These are phyloP conservation scores for Alosa alosa DNA, from an alignment of 2,113 vertebrate species.

Conservation along the genomic window DNA sequence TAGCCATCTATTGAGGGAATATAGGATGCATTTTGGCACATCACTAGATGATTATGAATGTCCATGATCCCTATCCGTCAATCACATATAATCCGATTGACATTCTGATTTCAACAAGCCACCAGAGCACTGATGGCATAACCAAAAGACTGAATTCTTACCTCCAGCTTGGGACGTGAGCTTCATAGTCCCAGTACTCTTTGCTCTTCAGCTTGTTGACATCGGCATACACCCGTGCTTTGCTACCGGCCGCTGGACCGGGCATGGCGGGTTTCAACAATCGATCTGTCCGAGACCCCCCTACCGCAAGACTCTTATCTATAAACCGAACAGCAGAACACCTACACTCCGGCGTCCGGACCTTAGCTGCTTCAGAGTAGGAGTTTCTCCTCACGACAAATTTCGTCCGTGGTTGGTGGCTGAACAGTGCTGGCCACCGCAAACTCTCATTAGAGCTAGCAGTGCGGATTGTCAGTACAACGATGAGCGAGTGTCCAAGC, in stretches of 20 bases:
- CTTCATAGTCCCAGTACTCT: slow-evolving; percentile 97
- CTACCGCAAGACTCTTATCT: slow-evolving; percentile 55
- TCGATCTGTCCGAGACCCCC: slow-evolving; percentile 57
- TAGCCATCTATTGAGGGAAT: background rate
- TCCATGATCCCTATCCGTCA: background rate
- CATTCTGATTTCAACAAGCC: slow-evolving; percentile 1
- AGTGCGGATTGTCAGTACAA: slow-evolving; percentile 64
- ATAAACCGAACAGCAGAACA: slow-evolving; percentile 57
- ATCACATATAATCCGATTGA: background rate
- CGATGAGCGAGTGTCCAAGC: slow-evolving; percentile 58
- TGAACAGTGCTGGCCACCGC: slow-evolving; percentile 41
- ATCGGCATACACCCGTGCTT: slow-evolving; percentile 94
- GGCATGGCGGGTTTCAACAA: slow-evolving; percentile 83
- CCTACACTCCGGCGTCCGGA: slow-evolving; percentile 46
- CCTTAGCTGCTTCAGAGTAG: slow-evolving; percentile 47
- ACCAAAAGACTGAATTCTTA: slow-evolving; percentile 60
- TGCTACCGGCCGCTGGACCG: slow-evolving; percentile 90
- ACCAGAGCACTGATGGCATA: background rate
- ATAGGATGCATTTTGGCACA: background rate
- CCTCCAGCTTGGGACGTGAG: slow-evolving; percentile 95
- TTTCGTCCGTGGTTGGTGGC: slow-evolving; percentile 44
- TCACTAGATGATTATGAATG: background rate
- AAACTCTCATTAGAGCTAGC: slow-evolving; percentile 50
- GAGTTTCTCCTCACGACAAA: slow-evolving; percentile 49
- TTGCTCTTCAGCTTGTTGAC: slow-evolving; percentile 95